Base-by-base conservation (phyloP, 2,888 invertebrate species). In the Drosophila tanythrix region DNA sequence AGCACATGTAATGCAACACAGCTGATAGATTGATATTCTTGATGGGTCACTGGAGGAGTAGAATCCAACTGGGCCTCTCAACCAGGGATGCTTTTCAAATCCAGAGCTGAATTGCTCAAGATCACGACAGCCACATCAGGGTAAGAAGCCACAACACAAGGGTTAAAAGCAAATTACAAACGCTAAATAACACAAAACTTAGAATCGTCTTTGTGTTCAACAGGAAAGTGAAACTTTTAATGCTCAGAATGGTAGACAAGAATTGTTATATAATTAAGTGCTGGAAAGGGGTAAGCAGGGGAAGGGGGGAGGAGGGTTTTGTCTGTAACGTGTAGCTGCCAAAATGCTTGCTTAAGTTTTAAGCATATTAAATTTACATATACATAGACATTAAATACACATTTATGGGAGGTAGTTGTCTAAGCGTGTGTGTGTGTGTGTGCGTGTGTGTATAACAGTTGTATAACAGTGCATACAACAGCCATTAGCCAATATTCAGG, bases 221-320 rank as follows among this genome's bases (percentile, higher is more conserved):
- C 31, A 31, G 31, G 31, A 31, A 31, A 90, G 80, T 83, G 89
- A 76, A 91, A 90, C 81, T 79, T 89, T 82, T 76, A 91, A 91
- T 89, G 89, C 89, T 89, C 89, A 81, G 77, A 75, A 68, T 67
- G 62, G 50, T 81, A 71, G 72, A 66, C 61, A 65, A 61, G 63
- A 87, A 83, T 68, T 82, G 74, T 74, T 79, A 74, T 70, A 73
- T 60, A 63, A 35, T 50, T 61, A 75, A 52, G 40, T n/a, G 25
- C 21, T 56, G 35, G 40, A 0, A 21, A 4, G 18, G 11, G 52
- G 35, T 18, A 38, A 38, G 18, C 21, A 46, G 21, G n/a, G 38
- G 3, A 1, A 18, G 38, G 18, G 7, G 13, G 2, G 11, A 7
- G 13, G 13, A 13, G 27, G 18, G 35, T 15, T 33, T 33, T 35